phyloP scores from a whole-genome alignment of 2,888 invertebrate genomes.

The Lamproptera curius region DNA sequence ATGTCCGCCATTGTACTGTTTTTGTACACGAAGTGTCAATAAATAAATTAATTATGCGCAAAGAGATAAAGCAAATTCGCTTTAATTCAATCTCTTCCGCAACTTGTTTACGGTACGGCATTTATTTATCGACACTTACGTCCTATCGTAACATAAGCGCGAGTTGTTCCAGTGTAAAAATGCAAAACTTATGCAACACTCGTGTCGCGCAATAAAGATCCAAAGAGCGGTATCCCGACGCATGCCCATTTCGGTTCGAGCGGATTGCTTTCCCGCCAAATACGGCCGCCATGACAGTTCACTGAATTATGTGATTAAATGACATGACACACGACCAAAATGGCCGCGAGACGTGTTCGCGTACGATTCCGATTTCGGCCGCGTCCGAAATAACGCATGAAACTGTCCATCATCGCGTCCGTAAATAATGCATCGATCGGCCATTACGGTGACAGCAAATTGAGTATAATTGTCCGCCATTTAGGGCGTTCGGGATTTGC shows the following conservation, averaged over 20 bases:
- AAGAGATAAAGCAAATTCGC: too few species aligned
- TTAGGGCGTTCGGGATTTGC: conserved; percentile 21
- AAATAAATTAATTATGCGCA: too few species aligned
- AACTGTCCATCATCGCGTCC: conserved; percentile 45
- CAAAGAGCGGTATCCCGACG: conserved; percentile 54
- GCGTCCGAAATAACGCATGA: conserved; percentile 48
- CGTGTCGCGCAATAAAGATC: conserved; percentile 64
- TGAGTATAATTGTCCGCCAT: conserved; percentile 38
- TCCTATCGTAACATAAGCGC: not conserved
- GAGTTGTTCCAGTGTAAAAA: conserved; percentile 27
- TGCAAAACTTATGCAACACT: conserved; percentile 43
- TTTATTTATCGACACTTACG: conserved; percentile 4
- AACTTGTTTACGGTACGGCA: not conserved
- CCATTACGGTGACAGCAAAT: conserved; percentile 54
- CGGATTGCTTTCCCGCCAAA: conserved; percentile 77
- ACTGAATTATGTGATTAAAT: conserved; percentile 72
- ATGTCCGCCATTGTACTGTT: too few species aligned
- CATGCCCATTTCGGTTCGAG: conserved; percentile 67
- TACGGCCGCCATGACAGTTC: conserved; percentile 70
- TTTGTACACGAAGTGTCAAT: too few species aligned
- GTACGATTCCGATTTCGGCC: conserved; percentile 52
- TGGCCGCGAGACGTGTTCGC: conserved; percentile 47
- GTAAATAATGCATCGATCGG: conserved; percentile 56
- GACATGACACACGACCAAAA: conserved; percentile 53
- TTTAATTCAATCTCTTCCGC: too few species aligned